Base-by-base conservation (phyloP, 2,113 vertebrate genomes). In the Neotoma lepida region DNA sequence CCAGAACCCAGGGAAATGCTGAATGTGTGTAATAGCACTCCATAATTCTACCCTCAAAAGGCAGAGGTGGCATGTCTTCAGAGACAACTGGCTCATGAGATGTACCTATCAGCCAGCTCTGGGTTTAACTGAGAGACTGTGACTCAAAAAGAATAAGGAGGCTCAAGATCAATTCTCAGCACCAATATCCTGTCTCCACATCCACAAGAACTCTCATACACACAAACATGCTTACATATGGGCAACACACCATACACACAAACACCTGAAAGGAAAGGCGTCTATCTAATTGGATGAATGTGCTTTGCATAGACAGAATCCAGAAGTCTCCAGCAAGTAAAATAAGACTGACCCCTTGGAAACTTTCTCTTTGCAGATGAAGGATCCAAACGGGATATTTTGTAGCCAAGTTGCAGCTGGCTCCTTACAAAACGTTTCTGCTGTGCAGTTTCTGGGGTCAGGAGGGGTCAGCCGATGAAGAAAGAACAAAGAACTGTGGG, bases 201-300 rank as follows among this genome's bases (percentile, higher is more conserved):
- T 4, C 39, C 78, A 17, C 6, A 56, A 14, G n/a, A 39, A 58
- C 4, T 2, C 9, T 17, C 51, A 6, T 5, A 7, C 46, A 77
- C 7, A 46, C 14, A 1, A 35, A n/a, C 3, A 56, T 6, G 4
- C 4, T 28, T 5, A 44, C 26, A 6, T 9, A 41, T 7, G 39
- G 2, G 6, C 39, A 84, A 20, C 6, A 44, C 58, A n/a, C 4
- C 39, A 64, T 17, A 49, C 41, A 86, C 39, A 35, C 30, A 86
- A 22, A 68, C 30, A 66, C 41, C 49, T 2, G 14, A 30, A 94
- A 96, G 88, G 8, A 86, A 89, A 93, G 87, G 9, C n/a, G 71
- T 96, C 94, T 87, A 90, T 88, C 85, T 97, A 96, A 97, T 97
- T 94, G 96, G 81, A 68, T 86, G 96, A 96, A 93, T 71, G 94